These are phyloP conservation scores for Mercenaria mercenaria DNA, from an alignment of 1,140 invertebrate species.

Conservation along the genomic window DNA sequence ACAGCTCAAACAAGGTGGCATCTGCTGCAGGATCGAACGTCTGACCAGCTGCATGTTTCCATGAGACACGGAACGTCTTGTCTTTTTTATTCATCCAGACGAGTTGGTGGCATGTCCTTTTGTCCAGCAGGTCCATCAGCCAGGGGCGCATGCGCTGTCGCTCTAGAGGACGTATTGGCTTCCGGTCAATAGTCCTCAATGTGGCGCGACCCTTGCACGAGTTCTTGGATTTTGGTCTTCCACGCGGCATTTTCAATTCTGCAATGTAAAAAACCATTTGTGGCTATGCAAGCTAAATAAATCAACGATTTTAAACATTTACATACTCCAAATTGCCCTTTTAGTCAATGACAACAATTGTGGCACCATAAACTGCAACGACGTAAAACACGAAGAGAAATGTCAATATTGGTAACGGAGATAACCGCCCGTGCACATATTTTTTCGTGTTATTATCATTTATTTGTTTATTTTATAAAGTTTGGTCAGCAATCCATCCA, in stretches of 20 bases:
- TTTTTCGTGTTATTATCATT: too few species aligned
- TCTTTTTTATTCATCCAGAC: conserved; percentile 76
- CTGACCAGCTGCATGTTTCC: conserved; percentile 81
- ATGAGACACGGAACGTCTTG: conserved; percentile 77
- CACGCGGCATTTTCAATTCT: conserved; percentile 34
- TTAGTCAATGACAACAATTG: too few species aligned
- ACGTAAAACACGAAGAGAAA: too few species aligned
- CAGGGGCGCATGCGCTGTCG: conserved; percentile 76
- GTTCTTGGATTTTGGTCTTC: conserved; percentile 1
- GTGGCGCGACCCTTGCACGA: not conserved
- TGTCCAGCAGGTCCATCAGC: conserved; percentile 74
- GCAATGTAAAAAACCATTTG: too few species aligned
- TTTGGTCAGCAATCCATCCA: too few species aligned
- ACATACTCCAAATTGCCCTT: too few species aligned
- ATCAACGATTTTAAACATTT: too few species aligned
- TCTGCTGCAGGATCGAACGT: conserved; percentile 75
- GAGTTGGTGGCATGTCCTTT: conserved; percentile 69
- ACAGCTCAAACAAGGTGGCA: conserved; percentile 77
- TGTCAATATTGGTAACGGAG: too few species aligned
- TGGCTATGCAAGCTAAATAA: too few species aligned
- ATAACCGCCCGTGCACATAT: too few species aligned
- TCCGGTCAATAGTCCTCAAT: conserved; percentile 36
- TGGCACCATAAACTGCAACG: too few species aligned
- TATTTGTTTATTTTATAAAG: too few species aligned
- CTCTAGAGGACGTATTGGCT: conserved; percentile 73